Base-by-base conservation (phyloP, 2,113 vertebrate genomes). In the Mobula hypostoma region DNA sequence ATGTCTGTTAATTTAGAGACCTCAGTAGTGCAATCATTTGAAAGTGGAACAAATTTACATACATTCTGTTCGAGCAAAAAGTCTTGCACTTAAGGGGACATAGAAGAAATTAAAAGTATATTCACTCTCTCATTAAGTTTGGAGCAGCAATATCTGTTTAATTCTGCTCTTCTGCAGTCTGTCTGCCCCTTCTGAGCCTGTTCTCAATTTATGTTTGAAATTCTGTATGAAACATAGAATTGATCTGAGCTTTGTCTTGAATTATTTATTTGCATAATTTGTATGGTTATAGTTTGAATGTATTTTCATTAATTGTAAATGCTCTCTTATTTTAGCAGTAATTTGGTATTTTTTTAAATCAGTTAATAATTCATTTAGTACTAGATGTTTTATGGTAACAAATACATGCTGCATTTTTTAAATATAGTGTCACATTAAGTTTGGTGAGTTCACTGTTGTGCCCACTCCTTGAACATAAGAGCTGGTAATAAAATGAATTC, bases 1-100 rank as follows among this genome's bases (percentile, higher is more conserved):
- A 82, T 94, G 78, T 95, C 96, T 95, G 94, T 95, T 94, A 29
- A 12, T 32, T 19, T 90, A 6, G 61, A n/a, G 29, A 88, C 58
- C 61, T 32, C 58, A 63, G 29, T 90, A 66, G n/a, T 66, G 85
- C 5, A 90, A 68, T 90, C 61, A 63, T 11, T 63, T 29, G 4
- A 58, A 88, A 19, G 27, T 88, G n/a, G 61, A 63, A 70, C 68
- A n/a, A 68, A n/a, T 32, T 19, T 32, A 14, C 7, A 32, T n/a
- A n/a, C 29, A 17, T 66, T n/a, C 29, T 66, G 85, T 27, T n/a
- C 61, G 15, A 17, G n/a, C 66, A 29, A 68, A 66, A 32, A 66
- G 29, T 66, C n/a, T 32, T 90, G 61, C n/a, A 68, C 14, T 63
- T 58, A 63, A 11, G 11, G 61, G 40, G 4, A 36, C 12, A 14